Evolutionary conservation across 2,888 invertebrate genomes (phyloP).

Genomic region (Eutolmus rufibarbis): DNA sequence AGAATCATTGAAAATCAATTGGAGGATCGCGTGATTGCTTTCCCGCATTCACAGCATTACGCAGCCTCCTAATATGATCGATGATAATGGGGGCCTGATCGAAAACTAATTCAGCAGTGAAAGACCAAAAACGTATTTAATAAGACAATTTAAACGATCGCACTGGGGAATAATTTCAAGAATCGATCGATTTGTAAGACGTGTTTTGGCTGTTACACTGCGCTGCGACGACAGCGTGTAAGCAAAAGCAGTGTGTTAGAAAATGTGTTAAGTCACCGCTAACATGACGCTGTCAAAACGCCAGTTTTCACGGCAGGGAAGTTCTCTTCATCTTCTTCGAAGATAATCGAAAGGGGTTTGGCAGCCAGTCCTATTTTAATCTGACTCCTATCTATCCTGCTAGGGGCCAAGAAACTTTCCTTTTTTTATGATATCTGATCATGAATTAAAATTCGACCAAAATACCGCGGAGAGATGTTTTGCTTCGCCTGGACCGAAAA

Average conservation of each 20-base stretch:
- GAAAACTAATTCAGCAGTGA: slow-evolving; percentile 5
- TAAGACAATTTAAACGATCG: slow-evolving; percentile 45
- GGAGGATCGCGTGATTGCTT: slow-evolving; percentile 42
- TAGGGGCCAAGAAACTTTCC: slow-evolving; percentile 8
- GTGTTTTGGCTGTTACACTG: slow-evolving; percentile 17
- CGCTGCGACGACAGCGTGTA: slow-evolving; percentile 7
- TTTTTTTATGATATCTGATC: slow-evolving; percentile 26
- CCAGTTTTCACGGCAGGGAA: slow-evolving; percentile 47
- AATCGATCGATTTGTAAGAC: slow-evolving; percentile 45
- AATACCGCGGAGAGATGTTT: background rate
- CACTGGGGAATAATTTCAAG: slow-evolving; percentile 45
- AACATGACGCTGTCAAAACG: slow-evolving; percentile 50
- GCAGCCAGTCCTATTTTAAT: slow-evolving; percentile 33
- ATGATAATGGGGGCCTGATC: slow-evolving; percentile 23
- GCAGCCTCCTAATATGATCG: slow-evolving; percentile 31
- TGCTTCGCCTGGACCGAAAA: background rate
- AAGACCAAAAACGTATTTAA: slow-evolving; percentile 39
- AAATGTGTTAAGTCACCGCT: slow-evolving; percentile 50
- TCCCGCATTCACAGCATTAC: slow-evolving; percentile 33
- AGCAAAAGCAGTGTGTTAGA: slow-evolving; percentile 47
- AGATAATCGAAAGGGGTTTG: slow-evolving; percentile 40
- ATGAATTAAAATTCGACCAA: slow-evolving; percentile 45
- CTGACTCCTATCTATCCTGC: background rate
- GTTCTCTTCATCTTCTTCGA: slow-evolving; percentile 10
- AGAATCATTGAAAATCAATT: slow-evolving; percentile 44